phyloP scores from a whole-genome alignment of 37 sponge, comb jelly and placozoan species.

The Chondrosia reniformis region DNA sequence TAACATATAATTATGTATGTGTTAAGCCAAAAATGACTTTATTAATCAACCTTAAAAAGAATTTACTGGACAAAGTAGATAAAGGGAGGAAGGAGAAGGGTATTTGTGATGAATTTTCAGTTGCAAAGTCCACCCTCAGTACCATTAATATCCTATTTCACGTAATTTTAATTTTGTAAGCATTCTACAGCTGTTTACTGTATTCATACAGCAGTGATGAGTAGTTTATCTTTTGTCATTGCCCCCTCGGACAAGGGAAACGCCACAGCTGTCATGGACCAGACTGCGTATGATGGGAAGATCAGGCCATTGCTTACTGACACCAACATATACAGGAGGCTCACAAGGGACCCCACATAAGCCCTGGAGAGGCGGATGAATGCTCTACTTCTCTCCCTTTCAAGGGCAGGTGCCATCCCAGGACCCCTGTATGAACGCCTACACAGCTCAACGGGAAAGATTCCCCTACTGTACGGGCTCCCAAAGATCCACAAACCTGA shows the following conservation, averaged over 20 bases:
- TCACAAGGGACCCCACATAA: slow-evolving; percentile 18
- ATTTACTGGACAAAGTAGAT: too few relatives aligned
- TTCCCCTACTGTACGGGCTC: slow-evolving; percentile 25
- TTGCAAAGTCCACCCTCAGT: too few relatives aligned
- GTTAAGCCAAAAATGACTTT: too few relatives aligned
- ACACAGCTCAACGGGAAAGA: slow-evolving; percentile 21
- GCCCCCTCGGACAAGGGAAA: slow-evolving; percentile 16
- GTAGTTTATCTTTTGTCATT: background rate
- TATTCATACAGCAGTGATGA: background rate
- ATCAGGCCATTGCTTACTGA: background rate
- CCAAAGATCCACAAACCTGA: slow-evolving; percentile 34
- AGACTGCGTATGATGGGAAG: background rate
- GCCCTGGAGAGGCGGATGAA: slow-evolving; percentile 25
- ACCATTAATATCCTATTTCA: too few relatives aligned
- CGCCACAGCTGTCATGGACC: background rate
- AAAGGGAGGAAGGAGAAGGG: too few relatives aligned
- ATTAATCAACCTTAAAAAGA: background rate
- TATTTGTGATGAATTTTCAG: too few relatives aligned
- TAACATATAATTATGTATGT: too few relatives aligned
- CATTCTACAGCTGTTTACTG: too few relatives aligned
- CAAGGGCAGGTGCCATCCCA: background rate
- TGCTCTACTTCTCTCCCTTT: background rate
- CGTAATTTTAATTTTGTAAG: too few relatives aligned
- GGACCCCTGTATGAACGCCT: slow-evolving; percentile 13
- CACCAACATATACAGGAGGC: background rate